Evolutionary conservation across 2,888 invertebrate species (phyloP), one percentile per base, ranked within the genome.

Genomic region (Thymelicus acteon): DNA sequence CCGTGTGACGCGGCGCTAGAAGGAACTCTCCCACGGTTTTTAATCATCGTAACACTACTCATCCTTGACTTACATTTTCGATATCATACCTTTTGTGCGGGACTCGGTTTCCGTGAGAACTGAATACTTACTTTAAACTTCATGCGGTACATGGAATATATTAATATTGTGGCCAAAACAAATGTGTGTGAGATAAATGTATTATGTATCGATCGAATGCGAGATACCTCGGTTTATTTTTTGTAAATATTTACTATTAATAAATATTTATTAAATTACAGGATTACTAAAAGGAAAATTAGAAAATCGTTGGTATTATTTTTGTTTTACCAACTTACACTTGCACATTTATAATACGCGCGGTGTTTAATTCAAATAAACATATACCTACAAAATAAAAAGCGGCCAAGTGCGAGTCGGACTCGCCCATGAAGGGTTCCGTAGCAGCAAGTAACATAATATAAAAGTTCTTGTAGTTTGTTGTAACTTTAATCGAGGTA

Each of bases 51-150:
- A 84, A 84, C 81, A 87, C 86, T 83, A 86, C 86, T 85, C 85
- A 91, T 90, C 90, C 91, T 92, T 92, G 91, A 88, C 91, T 90
- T 87, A 91, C 88, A 89, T 92, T 91, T 89, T 86, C 81, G 86
- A 89, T 89, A 90, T 89, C 86, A 85, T 87, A 90, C 90, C 91
- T 92, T 90, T 91, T 91, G 88, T 90, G 85, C 87, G 87, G 84
- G 85, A 88, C 82, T 84, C 78, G 79, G 86, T 87, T 89, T 89
- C 87, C 90, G 90, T 92, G 92, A 89, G 92, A 93, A 92, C 88
- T 82, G 83, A 83, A 85, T 85, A 85, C 80, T 84, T 85, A 85
- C 80, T 84, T 81, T 80, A 75, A 80, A 86, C 83, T 85, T 84
- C 84, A 85, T 82, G 84, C 81, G 80, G 79, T 79, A 79, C 77